Conservation (phyloP, 2,113 vertebrate species). For the Eulemur rufifrons region DNA sequence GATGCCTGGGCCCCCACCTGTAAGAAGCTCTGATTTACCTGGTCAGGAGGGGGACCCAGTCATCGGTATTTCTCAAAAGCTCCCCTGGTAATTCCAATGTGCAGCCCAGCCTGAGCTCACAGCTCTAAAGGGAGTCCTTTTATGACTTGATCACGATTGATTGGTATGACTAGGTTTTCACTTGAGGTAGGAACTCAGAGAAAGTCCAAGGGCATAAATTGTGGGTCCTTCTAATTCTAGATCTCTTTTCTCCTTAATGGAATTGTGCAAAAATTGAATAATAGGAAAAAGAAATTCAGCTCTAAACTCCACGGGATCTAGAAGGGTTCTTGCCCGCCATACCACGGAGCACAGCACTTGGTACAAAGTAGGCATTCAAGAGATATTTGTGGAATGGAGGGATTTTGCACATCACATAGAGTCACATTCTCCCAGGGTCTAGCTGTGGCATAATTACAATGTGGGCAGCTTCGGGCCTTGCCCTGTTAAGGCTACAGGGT, state of each 20-base stretch:
- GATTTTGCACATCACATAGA: neutral
- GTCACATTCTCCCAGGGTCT: neutral
- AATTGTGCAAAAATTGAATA: neutral
- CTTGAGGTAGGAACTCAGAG: neutral
- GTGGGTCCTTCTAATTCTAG: neutral
- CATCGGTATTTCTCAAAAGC: neutral
- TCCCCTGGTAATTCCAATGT: too few species aligned
- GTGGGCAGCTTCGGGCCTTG: too few species aligned
- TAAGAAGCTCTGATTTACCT: neutral
- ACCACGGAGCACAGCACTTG: fast-evolving
- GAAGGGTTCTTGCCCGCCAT: fast-evolving
- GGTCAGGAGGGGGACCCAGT: too few species aligned
- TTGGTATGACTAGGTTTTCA: neutral
- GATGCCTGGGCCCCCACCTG: neutral
- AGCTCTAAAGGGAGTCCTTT: neutral
- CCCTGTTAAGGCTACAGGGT: neutral
- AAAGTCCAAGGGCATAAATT: neutral
- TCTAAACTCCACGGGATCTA: neutral
- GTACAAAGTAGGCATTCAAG: neutral
- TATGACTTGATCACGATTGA: too few species aligned
- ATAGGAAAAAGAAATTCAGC: neutral
- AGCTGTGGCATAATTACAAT: neutral
- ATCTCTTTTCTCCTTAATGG: neutral
- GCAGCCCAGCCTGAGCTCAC: neutral
- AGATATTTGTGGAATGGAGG: fast-evolving